These are phyloP conservation scores for Cryptotis parvus DNA, from an alignment of 2,113 vertebrate species.

Conservation along the genomic window DNA sequence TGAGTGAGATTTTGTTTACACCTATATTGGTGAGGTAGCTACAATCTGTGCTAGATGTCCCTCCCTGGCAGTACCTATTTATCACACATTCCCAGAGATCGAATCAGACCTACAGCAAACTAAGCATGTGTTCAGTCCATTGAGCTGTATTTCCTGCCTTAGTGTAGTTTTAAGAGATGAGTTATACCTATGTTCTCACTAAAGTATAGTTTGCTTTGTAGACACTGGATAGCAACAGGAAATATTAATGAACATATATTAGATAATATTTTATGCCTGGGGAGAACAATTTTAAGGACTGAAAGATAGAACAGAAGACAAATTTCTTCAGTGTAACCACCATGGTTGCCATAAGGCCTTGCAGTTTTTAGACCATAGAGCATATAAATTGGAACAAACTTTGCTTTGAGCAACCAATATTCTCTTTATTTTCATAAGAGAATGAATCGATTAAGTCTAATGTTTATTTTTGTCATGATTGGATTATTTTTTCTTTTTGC, in stretches of 20 bases:
- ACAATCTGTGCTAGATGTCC: no score
- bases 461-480: constrained; percentile 33
- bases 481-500: constrained; percentile 60
- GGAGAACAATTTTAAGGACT: background rate
- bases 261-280: background rate
- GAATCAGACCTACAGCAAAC: background rate
- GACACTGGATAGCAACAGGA: background rate
- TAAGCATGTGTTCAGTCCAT: no score
- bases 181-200: background rate
- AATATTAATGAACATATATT: background rate
- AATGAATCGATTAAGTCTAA: constrained; percentile 38
- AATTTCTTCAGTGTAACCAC: background rate
- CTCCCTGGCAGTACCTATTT: no score
- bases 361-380: background rate
- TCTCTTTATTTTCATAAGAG: constrained; percentile 41
- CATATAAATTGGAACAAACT: background rate
- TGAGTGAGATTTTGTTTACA: no score
- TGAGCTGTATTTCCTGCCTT: no score
- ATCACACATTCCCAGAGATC: background rate
- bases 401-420: constrained; percentile 9
- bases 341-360: background rate
- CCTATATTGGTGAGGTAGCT: no score
- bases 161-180: background rate
- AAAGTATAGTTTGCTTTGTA: constrained; percentile 7
- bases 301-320: background rate